Evolutionary conservation across 2,888 invertebrate genomes (phyloP).

Genomic region (Colostygia pectinataria): DNA sequence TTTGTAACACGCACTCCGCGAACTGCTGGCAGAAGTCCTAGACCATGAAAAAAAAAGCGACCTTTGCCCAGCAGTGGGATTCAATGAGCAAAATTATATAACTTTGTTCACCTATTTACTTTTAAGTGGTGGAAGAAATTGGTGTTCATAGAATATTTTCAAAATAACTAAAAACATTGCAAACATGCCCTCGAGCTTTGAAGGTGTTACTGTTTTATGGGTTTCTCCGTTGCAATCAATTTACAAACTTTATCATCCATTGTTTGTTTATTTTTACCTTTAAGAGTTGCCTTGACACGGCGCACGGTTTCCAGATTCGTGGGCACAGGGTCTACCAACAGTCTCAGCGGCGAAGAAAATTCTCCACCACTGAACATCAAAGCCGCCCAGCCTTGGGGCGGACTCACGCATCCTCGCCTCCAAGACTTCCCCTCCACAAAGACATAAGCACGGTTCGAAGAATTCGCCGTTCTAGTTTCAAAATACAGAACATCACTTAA

Average conservation of each 20-base stretch:
- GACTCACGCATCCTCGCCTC: conserved; percentile 50
- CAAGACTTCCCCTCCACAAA: conserved; percentile 61
- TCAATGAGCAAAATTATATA: too few relatives aligned
- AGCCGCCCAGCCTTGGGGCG: conserved; percentile 60
- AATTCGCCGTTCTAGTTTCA: conserved; percentile 68
- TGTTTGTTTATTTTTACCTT: conserved; percentile 62
- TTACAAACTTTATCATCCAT: conserved; percentile 1
- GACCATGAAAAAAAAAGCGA: too few relatives aligned
- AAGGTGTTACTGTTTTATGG: background rate
- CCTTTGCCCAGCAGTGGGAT: too few relatives aligned
- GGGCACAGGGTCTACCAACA: conserved; percentile 72
- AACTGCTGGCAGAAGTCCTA: too few relatives aligned
- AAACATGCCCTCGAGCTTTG: background rate
- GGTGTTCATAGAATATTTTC: background rate
- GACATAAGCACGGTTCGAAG: conserved; percentile 68
- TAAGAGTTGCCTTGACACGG: conserved; percentile 68
- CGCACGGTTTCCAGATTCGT: conserved; percentile 69
- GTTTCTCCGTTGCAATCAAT: background rate
- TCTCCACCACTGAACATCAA: conserved; percentile 60
- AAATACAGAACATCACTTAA: conserved; percentile 75
- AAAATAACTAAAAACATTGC: background rate
- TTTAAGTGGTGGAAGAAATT: background rate
- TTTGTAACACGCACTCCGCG: too few relatives aligned
- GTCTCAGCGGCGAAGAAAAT: conserved; percentile 60
- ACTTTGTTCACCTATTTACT: too few relatives aligned